Base-by-base conservation (phyloP, 1,140 invertebrate genomes). In the Drosophila albomicans region DNA sequence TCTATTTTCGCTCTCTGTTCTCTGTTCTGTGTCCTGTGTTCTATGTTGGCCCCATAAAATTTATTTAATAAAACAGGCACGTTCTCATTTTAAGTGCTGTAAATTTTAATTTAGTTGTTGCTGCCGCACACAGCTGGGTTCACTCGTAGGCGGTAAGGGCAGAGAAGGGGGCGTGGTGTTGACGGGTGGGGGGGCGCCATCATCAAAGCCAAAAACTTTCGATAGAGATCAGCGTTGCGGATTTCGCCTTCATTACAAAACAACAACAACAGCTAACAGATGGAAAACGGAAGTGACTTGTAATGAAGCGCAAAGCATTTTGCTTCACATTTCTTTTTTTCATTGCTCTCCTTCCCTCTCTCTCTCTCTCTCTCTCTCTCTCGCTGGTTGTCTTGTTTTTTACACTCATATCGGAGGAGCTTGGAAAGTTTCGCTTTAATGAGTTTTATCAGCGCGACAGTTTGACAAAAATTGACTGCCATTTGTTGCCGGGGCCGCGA, bases 21-120 rank as follows among this genome's bases (percentile, higher is more conserved):
- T 30, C 30, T 28, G 28, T 16, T 30, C 20, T 20, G 46, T 28
- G 28, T 16, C 20, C 20, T 20, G 46, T 45, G 30, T 70, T 20
- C 16, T 57, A 51, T 59, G 20, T 38, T 6, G 16, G 43, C 57
- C 38, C 38, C 81, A 76, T 85, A 85, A 85, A 88, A 89, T 89
- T 74, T 82, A 89, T 89, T 89, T 89, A 89, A 89, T 89, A 89
- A 89, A 89, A 89, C 78, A 70, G 81, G 68, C 85, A 89, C 85
- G 85, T 90, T 89, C 89, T 70, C 81, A 85, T 88, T 88, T 89
- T 75, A 89, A 89, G 85, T 89, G 85, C 85, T 84, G 85, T 89
- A 89, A 89, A 89, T 89, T 89, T 89, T 89, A 89, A 89, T 89
- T 89, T 89, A 89, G 85, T 88, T 88, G 84, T 89, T 89, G 81